These are phyloP conservation scores for Lepus oiostolus DNA, from an alignment of 2,797 vertebrate genomes.

Conservation along the genomic window DNA sequence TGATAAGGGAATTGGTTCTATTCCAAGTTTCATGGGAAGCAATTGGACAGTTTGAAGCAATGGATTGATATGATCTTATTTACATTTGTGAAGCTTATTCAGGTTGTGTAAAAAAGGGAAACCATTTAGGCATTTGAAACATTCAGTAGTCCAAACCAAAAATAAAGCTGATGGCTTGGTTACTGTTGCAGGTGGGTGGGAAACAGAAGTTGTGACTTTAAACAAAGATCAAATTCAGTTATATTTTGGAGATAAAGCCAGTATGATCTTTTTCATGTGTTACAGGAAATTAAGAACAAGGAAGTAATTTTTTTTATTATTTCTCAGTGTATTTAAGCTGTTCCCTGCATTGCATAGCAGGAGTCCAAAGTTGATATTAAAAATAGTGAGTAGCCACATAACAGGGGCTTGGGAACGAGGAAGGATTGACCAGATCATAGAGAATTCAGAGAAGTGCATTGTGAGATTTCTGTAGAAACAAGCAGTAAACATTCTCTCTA, in stretches of 20 bases:
- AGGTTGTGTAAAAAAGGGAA: background rate
- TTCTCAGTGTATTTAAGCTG: background rate
- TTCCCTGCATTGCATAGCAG: background rate
- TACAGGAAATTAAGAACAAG: background rate
- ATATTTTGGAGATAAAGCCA: background rate
- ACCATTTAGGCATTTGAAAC: conserved; percentile 46
- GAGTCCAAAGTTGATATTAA: background rate
- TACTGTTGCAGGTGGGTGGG: background rate
- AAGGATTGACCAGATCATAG: background rate
- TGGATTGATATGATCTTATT: background rate
- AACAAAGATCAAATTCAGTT: background rate
- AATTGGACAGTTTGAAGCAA: background rate
- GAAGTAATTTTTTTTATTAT: background rate
- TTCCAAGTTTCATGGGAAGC: background rate
- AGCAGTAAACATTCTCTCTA: background rate
- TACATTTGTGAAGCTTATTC: conserved; percentile 28
- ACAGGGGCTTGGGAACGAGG: background rate
- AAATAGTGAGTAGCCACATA: background rate
- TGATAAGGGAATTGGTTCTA: background rate
- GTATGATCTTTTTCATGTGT: background rate
- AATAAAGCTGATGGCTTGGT: background rate
- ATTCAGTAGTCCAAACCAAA: background rate
- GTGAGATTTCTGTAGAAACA: background rate
- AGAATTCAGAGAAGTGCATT: background rate
- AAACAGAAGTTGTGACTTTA: background rate